Percentiles rank a stretch among this genome's conserved stretches.
Conservation (phyloP, 2,113 vertebrate species). For the Dasyprocta punctata region DNA sequence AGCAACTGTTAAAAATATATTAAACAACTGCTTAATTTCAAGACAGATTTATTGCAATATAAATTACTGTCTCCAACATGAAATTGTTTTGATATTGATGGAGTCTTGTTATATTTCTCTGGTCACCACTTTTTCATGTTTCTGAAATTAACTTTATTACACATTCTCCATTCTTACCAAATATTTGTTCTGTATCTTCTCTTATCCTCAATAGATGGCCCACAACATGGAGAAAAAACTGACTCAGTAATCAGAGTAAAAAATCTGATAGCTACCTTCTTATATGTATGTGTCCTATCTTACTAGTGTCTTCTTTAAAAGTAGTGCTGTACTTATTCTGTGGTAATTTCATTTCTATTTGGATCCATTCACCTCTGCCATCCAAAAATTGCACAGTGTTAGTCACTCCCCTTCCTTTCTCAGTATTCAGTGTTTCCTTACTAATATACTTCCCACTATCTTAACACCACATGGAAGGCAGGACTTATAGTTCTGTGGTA, state of each 20-base stretch:
- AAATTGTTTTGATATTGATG: not conserved
- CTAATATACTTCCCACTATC: not conserved
- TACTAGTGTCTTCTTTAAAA: not conserved
- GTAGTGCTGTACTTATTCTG: not conserved
- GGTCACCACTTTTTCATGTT: not conserved
- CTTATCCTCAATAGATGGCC: not conserved
- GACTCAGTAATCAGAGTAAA: too few relatives aligned
- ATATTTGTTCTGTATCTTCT: not conserved
- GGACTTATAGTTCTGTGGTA: too few relatives aligned
- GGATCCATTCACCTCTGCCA: not conserved
- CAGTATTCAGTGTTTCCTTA: not conserved
- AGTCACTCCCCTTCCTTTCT: not conserved
- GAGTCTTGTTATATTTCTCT: not conserved
- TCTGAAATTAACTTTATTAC: not conserved
- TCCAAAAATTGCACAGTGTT: not conserved
- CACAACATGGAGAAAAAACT: not conserved
- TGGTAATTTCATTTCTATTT: not conserved
- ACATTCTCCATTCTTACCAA: not conserved
- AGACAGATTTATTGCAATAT: not conserved
- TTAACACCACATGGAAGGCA: not conserved
- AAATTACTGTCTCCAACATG: not conserved
- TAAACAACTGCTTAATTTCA: not conserved
- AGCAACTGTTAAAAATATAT: too few relatives aligned
- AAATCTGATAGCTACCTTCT: not conserved
- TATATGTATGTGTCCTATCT: not conserved